Evolutionary conservation across 2,888 invertebrate genomes (phyloP), one percentile per base, ranked within the genome.

Genomic region (Drosophila helvetica): DNA sequence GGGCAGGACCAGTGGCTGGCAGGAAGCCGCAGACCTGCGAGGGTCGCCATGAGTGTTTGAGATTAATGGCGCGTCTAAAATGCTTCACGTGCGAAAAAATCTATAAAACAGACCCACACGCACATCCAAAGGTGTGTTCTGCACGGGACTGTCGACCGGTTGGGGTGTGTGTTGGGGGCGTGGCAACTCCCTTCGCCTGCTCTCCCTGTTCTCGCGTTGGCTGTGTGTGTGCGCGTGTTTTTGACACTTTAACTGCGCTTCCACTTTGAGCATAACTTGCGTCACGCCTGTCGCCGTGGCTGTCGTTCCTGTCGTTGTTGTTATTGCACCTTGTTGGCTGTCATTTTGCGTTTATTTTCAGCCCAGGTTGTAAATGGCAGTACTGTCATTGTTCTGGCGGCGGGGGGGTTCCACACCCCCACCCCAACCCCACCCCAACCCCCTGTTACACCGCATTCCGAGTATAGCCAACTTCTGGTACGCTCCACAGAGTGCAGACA

Each of bases 11-110:
- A 45, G 19, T 46, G 38, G 47, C n/a, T n/a, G n/a, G n/a, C n/a
- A n/a, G n/a, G n/a, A n/a, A n/a, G n/a, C n/a, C n/a, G n/a, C 22
- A 53, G 63, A 8, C 19, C 42, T 12, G 59, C 65, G 74, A 74
- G 71, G 68, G 76, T 56, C 63, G 62, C 73, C 55, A 64, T 62
- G 75, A 71, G 51, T 77, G 78, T 78, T 75, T 58, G 80, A 79
- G 81, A 87, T 87, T 80, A 87, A 87, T 87, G 82, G 77, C 71
- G 77, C 78, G 67, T 78, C 75, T 73, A 65, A 80, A 78, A 77
- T 71, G 71, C 77, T 78, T 74, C 68, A 76, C 78, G 72, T 63
- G 61, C 43, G 60, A 57, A 60, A 74, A 74, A 75, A 77, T 69
- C 72, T 63, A 63, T 63, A 62, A 69, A 79, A 78, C 59, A 63